A percentile compares a stretch with the other conserved stretches of the same genome.
Conservation (phyloP, 2,113 vertebrate genomes). For the Chionis minor region DNA sequence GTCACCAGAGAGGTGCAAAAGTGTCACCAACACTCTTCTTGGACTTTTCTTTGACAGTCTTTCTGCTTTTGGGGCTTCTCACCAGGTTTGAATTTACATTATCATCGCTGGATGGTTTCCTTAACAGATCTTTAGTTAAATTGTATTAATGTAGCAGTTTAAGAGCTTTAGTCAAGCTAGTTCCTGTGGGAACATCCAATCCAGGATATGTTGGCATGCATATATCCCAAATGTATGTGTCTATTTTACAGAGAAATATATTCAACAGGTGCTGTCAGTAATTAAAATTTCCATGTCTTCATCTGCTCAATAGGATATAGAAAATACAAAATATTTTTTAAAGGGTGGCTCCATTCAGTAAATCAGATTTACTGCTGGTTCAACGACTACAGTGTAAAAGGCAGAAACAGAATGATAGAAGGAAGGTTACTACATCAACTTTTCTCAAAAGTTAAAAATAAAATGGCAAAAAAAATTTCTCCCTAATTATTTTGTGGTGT, state of each 20-base stretch:
- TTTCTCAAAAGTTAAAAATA: neutral
- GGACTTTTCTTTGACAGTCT: neutral
- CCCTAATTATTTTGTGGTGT: neutral
- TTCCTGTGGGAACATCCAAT: neutral
- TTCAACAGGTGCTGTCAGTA: neutral
- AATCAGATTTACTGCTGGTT: neutral
- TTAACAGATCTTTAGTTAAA: neutral
- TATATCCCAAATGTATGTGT: neutral
- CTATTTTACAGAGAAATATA: neutral
- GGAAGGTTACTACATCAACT: neutral
- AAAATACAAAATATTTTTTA: neutral
- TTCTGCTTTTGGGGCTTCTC: neutral
- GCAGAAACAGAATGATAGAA: neutral
- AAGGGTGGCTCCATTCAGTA: neutral
- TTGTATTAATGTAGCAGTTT: neutral
- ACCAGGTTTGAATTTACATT: neutral
- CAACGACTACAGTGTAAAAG: neutral
- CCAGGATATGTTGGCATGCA: neutral
- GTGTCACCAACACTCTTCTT: neutral
- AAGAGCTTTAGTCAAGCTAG: neutral
- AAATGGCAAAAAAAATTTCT: neutral
- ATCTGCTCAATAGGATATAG: neutral
- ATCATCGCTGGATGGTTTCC: neutral
- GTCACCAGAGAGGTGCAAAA: neutral
- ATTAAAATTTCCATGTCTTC: neutral